phyloP scores from a whole-genome alignment of 2,888 invertebrate genomes.

The Onthophagus sagittarius region DNA sequence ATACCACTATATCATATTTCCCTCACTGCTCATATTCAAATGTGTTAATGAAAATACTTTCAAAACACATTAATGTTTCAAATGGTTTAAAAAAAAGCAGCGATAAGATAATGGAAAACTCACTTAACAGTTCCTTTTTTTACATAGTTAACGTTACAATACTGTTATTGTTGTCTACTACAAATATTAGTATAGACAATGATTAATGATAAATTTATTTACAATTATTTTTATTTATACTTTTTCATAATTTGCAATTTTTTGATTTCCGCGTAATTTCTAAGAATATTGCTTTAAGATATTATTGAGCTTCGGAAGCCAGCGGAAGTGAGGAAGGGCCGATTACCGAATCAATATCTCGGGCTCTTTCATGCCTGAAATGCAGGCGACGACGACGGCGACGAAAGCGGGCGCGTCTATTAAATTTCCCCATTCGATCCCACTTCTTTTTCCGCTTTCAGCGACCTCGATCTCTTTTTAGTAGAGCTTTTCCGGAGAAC shows the following conservation, averaged over 20 bases:
- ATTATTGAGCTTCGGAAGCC: neutral
- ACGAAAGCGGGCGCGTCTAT: neutral
- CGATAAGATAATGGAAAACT: too few relatives aligned
- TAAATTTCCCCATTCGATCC: neutral
- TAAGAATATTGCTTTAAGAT: neutral
- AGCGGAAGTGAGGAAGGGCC: neutral
- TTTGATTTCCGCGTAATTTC: neutral
- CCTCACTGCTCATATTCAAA: too few relatives aligned
- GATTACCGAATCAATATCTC: neutral
- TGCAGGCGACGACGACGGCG: neutral
- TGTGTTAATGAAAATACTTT: too few relatives aligned
- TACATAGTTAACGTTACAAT: too few relatives aligned
- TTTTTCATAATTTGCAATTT: neutral
- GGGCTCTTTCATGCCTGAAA: neutral
- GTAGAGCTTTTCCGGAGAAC: neutral
- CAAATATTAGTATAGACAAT: too few relatives aligned
- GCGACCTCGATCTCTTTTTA: neutral
- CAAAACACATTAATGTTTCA: too few relatives aligned
- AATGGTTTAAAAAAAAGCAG: too few relatives aligned
- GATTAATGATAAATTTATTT: too few relatives aligned
- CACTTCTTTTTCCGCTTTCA: neutral
- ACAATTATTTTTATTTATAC: neutral
- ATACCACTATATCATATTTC: too few relatives aligned
- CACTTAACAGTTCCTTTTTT: too few relatives aligned
- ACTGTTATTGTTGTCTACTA: too few relatives aligned